These are phyloP conservation scores for Dorcus hopei DNA, from an alignment of 2,888 invertebrate species.

Conservation along the genomic window DNA sequence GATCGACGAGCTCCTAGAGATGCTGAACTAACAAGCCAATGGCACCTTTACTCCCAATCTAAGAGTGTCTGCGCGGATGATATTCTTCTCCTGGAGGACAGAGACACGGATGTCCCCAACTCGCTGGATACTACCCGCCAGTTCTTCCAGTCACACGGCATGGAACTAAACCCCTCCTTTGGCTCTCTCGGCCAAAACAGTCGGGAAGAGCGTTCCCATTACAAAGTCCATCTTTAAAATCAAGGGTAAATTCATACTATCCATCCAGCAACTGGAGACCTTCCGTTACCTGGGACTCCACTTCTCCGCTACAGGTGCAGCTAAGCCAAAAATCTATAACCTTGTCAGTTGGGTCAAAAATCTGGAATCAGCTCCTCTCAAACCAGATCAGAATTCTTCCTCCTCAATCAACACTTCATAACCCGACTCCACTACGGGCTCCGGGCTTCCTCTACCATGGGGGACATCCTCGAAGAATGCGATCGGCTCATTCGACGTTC, in stretches of 20 bases:
- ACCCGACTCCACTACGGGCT: constrained; percentile 40
- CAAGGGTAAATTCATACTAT: no score
- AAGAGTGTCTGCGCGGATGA: constrained; percentile 40
- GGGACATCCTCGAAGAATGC: constrained; percentile 26
- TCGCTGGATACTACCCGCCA: constrained; percentile 19
- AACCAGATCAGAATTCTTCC: constrained; percentile 39
- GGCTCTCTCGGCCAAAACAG: no score
- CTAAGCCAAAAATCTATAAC: no score
- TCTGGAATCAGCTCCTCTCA: no score
- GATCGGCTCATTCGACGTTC: constrained; percentile 35
- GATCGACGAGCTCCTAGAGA: constrained; percentile 28
- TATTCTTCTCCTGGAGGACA: constrained; percentile 36
- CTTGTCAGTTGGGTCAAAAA: no score
- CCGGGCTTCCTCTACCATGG: constrained; percentile 31
- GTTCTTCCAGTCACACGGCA: constrained; percentile 25
- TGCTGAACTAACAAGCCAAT: constrained; percentile 10
- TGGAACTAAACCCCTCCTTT: constrained; percentile 27
- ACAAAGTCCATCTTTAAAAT: no score
- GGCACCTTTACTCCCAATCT: constrained; percentile 8
- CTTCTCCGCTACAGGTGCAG: no score
- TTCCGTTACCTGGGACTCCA: no score
- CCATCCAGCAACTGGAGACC: no score
- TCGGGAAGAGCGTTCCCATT: no score
- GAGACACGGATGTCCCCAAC: constrained; percentile 31
- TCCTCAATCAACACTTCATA: constrained; percentile 37